Base-by-base conservation (phyloP, 2,888 invertebrate species). In the Torymus aiolomorphi region DNA sequence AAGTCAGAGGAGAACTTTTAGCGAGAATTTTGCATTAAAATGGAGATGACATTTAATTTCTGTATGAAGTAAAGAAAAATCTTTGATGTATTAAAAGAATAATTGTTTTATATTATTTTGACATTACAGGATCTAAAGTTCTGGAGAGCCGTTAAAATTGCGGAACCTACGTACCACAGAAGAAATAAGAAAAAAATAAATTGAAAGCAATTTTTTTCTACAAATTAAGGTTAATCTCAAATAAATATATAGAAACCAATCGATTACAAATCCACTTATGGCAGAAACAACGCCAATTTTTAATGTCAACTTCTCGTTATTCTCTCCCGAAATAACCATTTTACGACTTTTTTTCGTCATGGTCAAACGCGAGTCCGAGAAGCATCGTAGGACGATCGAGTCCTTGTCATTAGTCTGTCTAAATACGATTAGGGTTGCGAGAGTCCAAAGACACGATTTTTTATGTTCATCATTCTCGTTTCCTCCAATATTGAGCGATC, bases 391-490 rank as follows among this genome's bases (percentile, higher is more conserved):
- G 65, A 73, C 20, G 31, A 69, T 62, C 42, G 49, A 62, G 51
- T 66, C 31, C 61, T 72, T n/a, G 51, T 66, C 51, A 42, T 72
- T 67, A 59, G 67, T 72, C 66, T 72, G 66, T 72, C 42, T 61
- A 78, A 72, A 52, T 31, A 31, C 31, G 31, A 31, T 31, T 31
- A 31, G 31, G 31, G 31, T 59, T 14, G 59, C 67, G 18, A 20
- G 54, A 56, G 52, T 72, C 18, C 65, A 65, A 63, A 13, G 20
- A 14, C 49, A 18, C 12, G 54, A 67, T 52, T 12, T 56, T 51
- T 49, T 56, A 2, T 49, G 13, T 66, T 74, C 51, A n/a, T 59
- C 56, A 56, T 31, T 10, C 20, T 42, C 14, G 10, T 3, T 70
- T 42, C 14, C 31, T n/a, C 16, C 42, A 31, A 54, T 54, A 18